Evolutionary conservation across 2,113 vertebrate species (phyloP), one percentile per base, ranked within the genome.

Genomic region (Ammodytes dubius): DNA sequence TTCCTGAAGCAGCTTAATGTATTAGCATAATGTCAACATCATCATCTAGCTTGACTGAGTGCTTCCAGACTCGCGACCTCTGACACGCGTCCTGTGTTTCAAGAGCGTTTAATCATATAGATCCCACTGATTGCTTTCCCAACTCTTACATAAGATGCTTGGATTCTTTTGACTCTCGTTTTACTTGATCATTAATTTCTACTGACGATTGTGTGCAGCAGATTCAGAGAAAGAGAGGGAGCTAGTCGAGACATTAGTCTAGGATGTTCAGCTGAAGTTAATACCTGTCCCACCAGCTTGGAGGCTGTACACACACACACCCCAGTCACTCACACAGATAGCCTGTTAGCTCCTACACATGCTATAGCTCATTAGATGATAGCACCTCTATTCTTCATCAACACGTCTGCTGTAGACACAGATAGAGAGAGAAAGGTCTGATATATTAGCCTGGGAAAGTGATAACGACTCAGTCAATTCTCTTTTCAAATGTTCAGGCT

Each of bases 361-460:
- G 86, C 71, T 57, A 27, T 27, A 88, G 76, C 82, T 89, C 83
- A 80, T 91, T 90, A 90, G 70, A 78, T 27, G 56, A 64, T 88
- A 73, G 81, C 89, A 53, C 79, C 27, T 85, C 79, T 46, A 77
- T 68, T 73, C 77, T 74, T 88, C 78, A 79, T 91, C 88, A 75
- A 75, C 89, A 87, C 74, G 63, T 82, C 77, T 39, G 79, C 52
- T 81, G 63, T 4, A 64, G 49, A 71, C 72, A 73, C 6, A 37
- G 27, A 27, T 4, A 27, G 50, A 68, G 60, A 71, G 79, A 70
- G 67, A 39, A 46, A 70, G 52, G 74, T 60, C 64, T 71, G 77
- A 54, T 74, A 79, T 84, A 59, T 70, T 27, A 53, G 65, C 57
- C 53, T 75, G 69, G 27, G 54, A 50, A 56, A 27, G 82, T 61